Percentiles rank a stretch among this genome's conserved stretches.
Conservation (phyloP, 2,113 vertebrate genomes). For the Rhipidura dahli region DNA sequence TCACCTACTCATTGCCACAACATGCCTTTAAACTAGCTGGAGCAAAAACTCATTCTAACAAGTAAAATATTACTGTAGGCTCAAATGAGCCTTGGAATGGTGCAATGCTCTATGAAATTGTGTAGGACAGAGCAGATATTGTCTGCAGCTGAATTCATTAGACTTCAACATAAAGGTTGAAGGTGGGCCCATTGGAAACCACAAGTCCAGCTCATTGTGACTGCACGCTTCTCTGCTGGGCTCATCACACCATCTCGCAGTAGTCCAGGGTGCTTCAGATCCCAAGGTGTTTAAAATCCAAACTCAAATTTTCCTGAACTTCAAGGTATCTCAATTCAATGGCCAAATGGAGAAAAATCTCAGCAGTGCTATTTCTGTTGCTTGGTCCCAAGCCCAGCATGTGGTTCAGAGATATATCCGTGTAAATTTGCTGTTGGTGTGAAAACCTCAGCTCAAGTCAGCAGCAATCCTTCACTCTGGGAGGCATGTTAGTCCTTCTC, state of each 20-base stretch:
- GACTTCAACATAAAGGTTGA: neutral
- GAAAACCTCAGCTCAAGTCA: neutral
- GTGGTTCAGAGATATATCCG: neutral
- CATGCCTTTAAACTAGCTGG: slow-evolving; percentile 31
- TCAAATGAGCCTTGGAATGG: slow-evolving; percentile 14
- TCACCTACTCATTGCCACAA: slow-evolving; percentile 9
- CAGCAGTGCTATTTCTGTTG: neutral
- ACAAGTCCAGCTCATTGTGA: neutral
- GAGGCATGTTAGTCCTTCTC: neutral
- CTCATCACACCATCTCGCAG: neutral
- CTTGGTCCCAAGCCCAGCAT: neutral
- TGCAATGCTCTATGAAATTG: neutral
- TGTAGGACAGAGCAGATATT: neutral
- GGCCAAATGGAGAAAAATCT: neutral
- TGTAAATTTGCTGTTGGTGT: neutral
- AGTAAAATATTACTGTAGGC: slow-evolving; percentile 27
- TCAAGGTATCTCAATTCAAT: neutral
- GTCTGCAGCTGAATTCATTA: slow-evolving; percentile 8
- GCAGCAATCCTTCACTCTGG: neutral
- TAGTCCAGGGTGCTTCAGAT: neutral
- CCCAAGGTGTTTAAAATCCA: neutral
- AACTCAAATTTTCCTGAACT: neutral
- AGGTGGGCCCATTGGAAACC: neutral
- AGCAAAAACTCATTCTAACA: slow-evolving; percentile 10
- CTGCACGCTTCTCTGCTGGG: neutral